Conservation (phyloP, 2,113 vertebrate genomes). For the Gila orcuttii region DNA sequence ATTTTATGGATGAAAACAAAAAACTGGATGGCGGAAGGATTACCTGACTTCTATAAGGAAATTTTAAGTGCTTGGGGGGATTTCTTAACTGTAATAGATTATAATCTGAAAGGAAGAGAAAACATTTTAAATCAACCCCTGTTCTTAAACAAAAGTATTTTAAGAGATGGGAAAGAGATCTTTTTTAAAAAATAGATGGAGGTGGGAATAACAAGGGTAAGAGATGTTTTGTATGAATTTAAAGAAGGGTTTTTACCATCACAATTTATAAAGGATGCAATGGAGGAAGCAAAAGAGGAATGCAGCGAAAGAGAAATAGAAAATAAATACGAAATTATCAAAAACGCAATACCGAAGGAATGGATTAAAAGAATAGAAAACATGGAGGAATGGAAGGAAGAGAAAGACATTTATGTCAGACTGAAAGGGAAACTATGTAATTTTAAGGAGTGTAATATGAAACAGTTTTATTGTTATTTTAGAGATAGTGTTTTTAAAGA, state of each 20-base stretch:
- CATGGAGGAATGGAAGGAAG: not conserved
- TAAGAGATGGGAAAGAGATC: not conserved
- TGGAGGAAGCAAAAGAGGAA: not conserved
- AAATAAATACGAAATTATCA: not conserved
- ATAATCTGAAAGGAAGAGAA: too few relatives aligned
- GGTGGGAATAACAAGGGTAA: not conserved
- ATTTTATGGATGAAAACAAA: too few relatives aligned
- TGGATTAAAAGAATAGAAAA: constrained; percentile 10
- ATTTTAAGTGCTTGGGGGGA: too few relatives aligned
- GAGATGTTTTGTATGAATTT: not conserved
- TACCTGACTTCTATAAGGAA: too few relatives aligned
- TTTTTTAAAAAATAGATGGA: not conserved
- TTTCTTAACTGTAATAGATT: too few relatives aligned
- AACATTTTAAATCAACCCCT: not conserved
- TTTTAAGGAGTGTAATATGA: not conserved
- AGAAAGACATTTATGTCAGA: not conserved
- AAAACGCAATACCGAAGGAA: not conserved
- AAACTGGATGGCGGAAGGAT: too few relatives aligned
- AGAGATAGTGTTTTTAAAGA: not conserved
- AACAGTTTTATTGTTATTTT: not conserved
- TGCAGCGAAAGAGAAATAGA: not conserved
- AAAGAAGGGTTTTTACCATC: not conserved
- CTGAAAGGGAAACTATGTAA: not conserved
- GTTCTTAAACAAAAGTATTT: not conserved
- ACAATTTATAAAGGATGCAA: not conserved